A percentile compares a stretch with the other conserved stretches of the same genome.
These are phyloP conservation scores for Pristionchus maxplancki DNA, from an alignment of 2,888 invertebrate genomes.

Conservation along the genomic window DNA sequence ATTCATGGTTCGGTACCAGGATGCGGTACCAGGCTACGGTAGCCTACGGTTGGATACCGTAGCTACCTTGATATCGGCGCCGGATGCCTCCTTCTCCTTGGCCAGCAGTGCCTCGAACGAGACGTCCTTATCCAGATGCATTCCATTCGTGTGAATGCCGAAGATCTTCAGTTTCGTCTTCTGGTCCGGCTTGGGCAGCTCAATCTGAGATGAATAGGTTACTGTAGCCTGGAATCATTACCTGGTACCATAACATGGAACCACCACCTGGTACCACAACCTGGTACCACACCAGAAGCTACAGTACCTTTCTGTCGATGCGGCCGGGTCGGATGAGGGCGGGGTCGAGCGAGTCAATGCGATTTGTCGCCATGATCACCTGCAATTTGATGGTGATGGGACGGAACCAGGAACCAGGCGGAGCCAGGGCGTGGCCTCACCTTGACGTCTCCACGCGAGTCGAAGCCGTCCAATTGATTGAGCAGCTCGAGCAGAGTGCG, in stretches of 20 bases:
- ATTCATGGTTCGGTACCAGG: no score
- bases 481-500: slow-evolving; percentile 98
- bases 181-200: slow-evolving; percentile 94
- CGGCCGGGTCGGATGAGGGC: slow-evolving; percentile 97
- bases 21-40: neutral
- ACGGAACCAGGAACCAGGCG: neutral
- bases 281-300: neutral
- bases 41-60: neutral
- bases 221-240: slow-evolving; percentile 35
- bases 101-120: slow-evolving; percentile 57
- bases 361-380: slow-evolving; percentile 97
- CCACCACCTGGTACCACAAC: neutral
- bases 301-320: slow-evolving; percentile 97
- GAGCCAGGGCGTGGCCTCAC: slow-evolving; percentile 75
- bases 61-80: slow-evolving; percentile 55
- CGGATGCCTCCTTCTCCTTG: slow-evolving; percentile 57
- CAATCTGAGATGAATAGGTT: neutral
- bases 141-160: slow-evolving; percentile 53
- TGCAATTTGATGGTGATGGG: slow-evolving; percentile 77
- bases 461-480: slow-evolving; percentile 98
- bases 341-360: slow-evolving; percentile 98
- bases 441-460: slow-evolving; percentile 95
- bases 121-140: slow-evolving; percentile 58
- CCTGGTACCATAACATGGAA: slow-evolving; percentile 48
- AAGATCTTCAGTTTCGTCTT: slow-evolving; percentile 89